These are phyloP conservation scores for Nasonovia ribisnigri DNA, from an alignment of 2,888 invertebrate species.

Conservation along the genomic window DNA sequence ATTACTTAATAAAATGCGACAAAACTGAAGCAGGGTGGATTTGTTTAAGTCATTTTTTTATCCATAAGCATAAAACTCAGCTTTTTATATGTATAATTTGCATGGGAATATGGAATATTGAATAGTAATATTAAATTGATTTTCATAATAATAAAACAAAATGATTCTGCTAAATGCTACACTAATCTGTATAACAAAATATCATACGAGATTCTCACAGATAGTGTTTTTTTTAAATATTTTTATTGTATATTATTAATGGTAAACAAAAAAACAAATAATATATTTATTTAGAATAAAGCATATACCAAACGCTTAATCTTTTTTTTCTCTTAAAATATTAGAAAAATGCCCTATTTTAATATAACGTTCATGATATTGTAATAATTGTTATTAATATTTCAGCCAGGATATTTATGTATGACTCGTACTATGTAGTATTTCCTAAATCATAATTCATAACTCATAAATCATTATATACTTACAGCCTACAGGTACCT, in stretches of 20 bases:
- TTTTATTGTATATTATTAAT: not conserved
- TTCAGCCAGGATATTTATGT: no score
- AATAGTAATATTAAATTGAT: not conserved
- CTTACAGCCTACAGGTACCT: no score
- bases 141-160: not conserved
- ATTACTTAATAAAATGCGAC: not conserved
- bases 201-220: not conserved
- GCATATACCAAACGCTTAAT: not conserved
- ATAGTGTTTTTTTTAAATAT: not conserved
- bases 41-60: not conserved
- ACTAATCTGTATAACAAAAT: not conserved
- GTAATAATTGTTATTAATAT: no score
- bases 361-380: no score
- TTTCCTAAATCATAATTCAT: no score
- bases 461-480: no score
- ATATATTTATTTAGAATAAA: not conserved
- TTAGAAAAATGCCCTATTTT: not conserved
- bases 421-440: no score
- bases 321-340: not conserved
- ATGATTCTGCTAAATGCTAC: not conserved
- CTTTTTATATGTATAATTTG: not conserved
- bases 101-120: not conserved
- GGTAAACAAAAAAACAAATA: not conserved
- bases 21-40: not conserved
- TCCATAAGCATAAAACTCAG: not conserved